Percentiles rank a stretch among this genome's conserved stretches.
phyloP scores from a whole-genome alignment of 2,797 vertebrate species.

The Cirrhinus mrigala region DNA sequence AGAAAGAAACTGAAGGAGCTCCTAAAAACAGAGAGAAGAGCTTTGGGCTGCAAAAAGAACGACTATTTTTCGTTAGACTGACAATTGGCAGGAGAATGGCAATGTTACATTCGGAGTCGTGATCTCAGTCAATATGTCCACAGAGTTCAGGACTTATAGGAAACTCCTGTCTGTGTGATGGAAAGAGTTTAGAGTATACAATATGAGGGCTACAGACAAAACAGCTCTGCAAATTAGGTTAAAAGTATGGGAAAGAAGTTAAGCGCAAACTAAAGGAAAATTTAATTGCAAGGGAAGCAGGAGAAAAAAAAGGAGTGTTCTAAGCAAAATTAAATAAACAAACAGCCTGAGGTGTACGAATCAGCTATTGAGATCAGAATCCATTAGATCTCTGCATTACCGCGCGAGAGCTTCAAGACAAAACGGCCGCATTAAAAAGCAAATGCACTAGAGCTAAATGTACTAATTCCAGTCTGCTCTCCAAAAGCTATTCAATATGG shows the following conservation, averaged over 20 bases:
- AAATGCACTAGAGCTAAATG: constrained; percentile 30
- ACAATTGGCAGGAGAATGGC: constrained; percentile 21
- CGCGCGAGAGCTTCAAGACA: constrained; percentile 16
- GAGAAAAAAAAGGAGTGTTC: constrained; percentile 6
- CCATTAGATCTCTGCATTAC: constrained; percentile 36
- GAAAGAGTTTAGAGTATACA: constrained; percentile 16
- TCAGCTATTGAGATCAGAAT: constrained; percentile 15
- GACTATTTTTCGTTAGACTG: not conserved
- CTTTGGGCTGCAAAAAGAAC: not conserved
- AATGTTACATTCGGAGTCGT: constrained; percentile 21
- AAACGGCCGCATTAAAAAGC: constrained; percentile 22
- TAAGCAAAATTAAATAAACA: constrained; percentile 34
- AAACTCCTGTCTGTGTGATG: constrained; percentile 40
- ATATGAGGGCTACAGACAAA: not conserved
- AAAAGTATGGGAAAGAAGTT: constrained; percentile 1
- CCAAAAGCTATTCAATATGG: constrained; percentile 24
- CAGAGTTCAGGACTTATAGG: constrained; percentile 53
- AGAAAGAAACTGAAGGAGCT: not conserved
- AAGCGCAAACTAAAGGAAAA: constrained; percentile 18
- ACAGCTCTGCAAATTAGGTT: constrained; percentile 13
- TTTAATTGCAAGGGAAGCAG: not conserved
- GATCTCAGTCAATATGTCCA: constrained; percentile 37
- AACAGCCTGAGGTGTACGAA: constrained; percentile 34
- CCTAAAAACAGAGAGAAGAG: constrained; percentile 12
- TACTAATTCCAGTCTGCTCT: constrained; percentile 5